Percentiles rank a stretch among this genome's conserved stretches.
phyloP scores from a whole-genome alignment of 2,113 vertebrate species.

The Solenodon paradoxus region DNA sequence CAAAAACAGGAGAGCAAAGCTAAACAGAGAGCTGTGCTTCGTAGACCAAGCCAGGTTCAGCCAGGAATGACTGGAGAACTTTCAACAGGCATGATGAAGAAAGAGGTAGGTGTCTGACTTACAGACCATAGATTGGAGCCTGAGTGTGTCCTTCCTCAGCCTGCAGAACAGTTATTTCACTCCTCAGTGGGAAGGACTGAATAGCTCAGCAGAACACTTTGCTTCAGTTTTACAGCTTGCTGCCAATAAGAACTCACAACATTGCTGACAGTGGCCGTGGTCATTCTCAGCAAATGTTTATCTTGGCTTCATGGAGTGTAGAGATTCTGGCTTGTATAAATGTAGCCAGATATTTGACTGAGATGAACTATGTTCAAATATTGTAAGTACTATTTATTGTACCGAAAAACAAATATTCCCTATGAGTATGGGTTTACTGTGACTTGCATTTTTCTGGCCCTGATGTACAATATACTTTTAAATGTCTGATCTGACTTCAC shows the following conservation, averaged over 20 bases:
- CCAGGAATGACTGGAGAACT: background rate
- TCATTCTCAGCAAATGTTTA: background rate
- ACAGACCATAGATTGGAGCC: rapidly evolving
- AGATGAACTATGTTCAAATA: background rate
- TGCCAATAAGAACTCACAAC: rapidly evolving
- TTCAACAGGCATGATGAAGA: background rate
- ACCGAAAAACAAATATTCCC: background rate
- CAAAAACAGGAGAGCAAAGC: background rate
- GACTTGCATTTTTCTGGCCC: background rate
- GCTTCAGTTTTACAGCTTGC: background rate
- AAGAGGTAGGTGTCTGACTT: background rate
- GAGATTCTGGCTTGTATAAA: background rate
- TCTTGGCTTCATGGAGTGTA: background rate
- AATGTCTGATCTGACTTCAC: background rate
- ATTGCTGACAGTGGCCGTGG: rapidly evolving
- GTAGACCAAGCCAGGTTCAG: too few species aligned
- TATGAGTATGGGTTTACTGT: background rate
- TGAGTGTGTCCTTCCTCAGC: background rate
- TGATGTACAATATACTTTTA: background rate
- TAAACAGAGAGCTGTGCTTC: background rate
- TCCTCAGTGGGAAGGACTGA: background rate
- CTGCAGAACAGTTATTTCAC: rapidly evolving
- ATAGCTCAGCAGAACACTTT: background rate
- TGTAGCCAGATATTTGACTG: background rate
- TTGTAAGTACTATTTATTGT: background rate